phyloP scores from a whole-genome alignment of 2,797 vertebrate species.

The Acanthurus leucopareius region DNA sequence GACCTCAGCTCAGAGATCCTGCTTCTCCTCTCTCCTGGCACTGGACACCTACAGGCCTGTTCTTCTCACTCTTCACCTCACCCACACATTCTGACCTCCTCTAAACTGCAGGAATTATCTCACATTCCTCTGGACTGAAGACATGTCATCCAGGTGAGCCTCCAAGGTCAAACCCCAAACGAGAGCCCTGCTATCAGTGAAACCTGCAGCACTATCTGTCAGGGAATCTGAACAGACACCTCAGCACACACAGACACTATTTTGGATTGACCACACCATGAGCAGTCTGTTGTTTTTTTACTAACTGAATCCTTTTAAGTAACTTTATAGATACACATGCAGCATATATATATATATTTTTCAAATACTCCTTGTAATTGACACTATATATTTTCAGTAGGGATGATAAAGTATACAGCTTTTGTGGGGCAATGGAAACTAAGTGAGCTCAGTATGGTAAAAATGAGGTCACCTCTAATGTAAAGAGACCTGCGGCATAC shows the following conservation, averaged over 20 bases:
- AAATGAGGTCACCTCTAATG: constrained; percentile 80
- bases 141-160: constrained; percentile 56
- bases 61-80: constrained; percentile 61
- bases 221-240: constrained; percentile 41
- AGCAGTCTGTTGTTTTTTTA: neutral
- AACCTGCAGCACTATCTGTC: constrained; percentile 18
- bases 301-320: neutral
- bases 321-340: neutral
- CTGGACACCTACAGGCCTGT: constrained; percentile 60
- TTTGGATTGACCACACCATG: neutral
- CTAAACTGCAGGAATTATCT: constrained; percentile 58
- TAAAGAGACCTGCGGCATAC: constrained; percentile 72
- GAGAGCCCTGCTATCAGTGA: constrained; percentile 28
- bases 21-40: constrained; percentile 33
- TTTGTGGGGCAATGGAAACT: constrained; percentile 71
- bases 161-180: constrained; percentile 55
- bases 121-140: constrained; percentile 72
- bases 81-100: constrained; percentile 55
- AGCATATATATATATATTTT: constrained; percentile 18
- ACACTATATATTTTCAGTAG: constrained; percentile 33
- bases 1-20: constrained; percentile 53
- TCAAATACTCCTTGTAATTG: constrained; percentile 25
- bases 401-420: constrained; percentile 34
- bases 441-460: constrained; percentile 69
- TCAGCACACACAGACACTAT: constrained; percentile 7